These are phyloP conservation scores for Morpho deidamia DNA, from an alignment of 2,888 invertebrate species.

Conservation along the genomic window DNA sequence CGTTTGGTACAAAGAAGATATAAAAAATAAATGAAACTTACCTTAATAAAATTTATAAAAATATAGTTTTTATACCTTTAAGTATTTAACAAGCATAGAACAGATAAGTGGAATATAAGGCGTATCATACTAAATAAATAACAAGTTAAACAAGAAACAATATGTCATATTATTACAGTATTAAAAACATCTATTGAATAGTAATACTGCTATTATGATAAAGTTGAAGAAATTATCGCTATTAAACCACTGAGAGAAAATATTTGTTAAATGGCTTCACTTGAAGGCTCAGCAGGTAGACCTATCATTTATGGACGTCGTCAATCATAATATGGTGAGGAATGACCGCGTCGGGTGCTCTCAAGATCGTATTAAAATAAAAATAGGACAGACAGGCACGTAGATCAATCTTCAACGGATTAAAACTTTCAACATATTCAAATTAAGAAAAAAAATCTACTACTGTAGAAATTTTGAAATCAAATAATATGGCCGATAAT, in stretches of 20 bases:
- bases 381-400: constrained; percentile 31
- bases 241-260: constrained; percentile 43
- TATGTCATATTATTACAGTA: not conserved
- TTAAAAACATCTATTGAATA: constrained; percentile 30
- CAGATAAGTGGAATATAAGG: no score
- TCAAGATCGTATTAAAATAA: constrained; percentile 29
- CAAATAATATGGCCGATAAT: no score
- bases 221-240: constrained; percentile 60
- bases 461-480: not conserved
- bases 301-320: constrained; percentile 40
- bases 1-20: not conserved
- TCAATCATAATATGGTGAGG: constrained; percentile 41
- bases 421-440: constrained; percentile 26
- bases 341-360: constrained; percentile 27
- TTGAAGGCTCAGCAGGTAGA: constrained; percentile 44
- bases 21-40: not conserved
- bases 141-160: not conserved
- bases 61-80: no score
- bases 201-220: constrained; percentile 39
- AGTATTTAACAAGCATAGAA: no score
- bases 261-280: constrained; percentile 51
- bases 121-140: no score
- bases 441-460: not conserved
- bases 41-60: not conserved
- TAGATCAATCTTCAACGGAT: constrained; percentile 33